phyloP scores from a whole-genome alignment of 2,888 invertebrate species.

The Ypsolopha sequella region DNA sequence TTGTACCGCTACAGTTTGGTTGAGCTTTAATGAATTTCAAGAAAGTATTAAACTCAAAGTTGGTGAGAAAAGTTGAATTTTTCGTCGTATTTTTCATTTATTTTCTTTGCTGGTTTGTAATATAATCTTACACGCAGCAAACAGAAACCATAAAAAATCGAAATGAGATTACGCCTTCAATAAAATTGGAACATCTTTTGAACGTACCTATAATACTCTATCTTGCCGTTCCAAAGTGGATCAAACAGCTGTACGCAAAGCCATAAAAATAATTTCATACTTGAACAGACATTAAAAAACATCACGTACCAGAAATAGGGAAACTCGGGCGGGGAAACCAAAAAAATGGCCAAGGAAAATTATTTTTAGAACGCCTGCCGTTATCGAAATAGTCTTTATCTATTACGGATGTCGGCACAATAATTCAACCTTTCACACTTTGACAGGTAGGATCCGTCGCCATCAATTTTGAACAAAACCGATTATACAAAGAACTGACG shows the following conservation, averaged over 20 bases:
- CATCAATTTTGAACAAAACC: conserved; percentile 11
- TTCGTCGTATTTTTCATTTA: too few species aligned
- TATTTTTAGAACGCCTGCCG: not conserved
- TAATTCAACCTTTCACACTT: conserved; percentile 16
- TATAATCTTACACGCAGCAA: too few species aligned
- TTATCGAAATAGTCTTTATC: conserved; percentile 22
- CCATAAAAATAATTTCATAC: not conserved
- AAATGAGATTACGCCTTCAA: too few species aligned
- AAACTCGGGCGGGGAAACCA: not conserved
- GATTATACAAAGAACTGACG: conserved; percentile 17
- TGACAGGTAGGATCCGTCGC: conserved; percentile 12
- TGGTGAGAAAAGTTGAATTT: too few species aligned
- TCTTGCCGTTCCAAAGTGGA: too few species aligned
- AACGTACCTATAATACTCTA: too few species aligned
- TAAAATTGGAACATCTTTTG: too few species aligned
- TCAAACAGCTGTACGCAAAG: too few species aligned
- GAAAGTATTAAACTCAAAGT: too few species aligned
- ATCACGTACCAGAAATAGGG: not conserved
- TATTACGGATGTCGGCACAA: conserved; percentile 20
- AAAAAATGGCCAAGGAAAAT: conserved; percentile 4
- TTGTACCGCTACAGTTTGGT: not conserved
- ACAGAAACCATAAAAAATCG: too few species aligned
- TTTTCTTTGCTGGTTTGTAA: too few species aligned
- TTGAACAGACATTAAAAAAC: not conserved
- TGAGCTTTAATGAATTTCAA: not conserved